Evolutionary conservation across 2,888 invertebrate genomes (phyloP).

Genomic region (Spodoptera picta): DNA sequence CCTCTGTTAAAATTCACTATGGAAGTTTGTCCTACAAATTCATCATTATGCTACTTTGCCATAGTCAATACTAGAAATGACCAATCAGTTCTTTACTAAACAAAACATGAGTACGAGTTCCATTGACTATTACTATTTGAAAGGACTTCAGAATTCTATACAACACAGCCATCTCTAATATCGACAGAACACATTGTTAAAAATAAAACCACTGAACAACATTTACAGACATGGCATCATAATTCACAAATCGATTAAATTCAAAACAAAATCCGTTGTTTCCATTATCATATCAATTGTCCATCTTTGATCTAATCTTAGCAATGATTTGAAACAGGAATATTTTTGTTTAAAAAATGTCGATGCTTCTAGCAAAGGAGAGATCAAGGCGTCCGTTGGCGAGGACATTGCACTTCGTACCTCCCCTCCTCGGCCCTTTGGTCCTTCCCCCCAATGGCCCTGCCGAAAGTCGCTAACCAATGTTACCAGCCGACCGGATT

Average conservation of each 20-base stretch:
- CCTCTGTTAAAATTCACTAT: too few relatives aligned
- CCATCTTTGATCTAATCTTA: conserved; percentile 40
- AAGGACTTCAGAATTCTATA: not conserved
- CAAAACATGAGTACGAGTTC: too few relatives aligned
- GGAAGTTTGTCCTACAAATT: too few relatives aligned
- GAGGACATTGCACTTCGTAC: conserved; percentile 88
- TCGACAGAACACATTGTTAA: conserved; percentile 4
- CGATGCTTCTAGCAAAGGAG: conserved; percentile 68
- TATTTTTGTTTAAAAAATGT: conserved; percentile 67
- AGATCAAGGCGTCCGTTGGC: conserved; percentile 84
- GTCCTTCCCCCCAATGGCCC: conserved; percentile 79
- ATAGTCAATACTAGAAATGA: too few relatives aligned
- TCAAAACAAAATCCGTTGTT: conserved; percentile 16
- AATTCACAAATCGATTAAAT: conserved; percentile 27
- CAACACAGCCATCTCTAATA: conserved; percentile 1
- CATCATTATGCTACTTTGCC: too few relatives aligned
- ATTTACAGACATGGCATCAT: conserved; percentile 5
- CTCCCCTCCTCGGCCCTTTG: conserved; percentile 68
- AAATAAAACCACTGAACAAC: conserved; percentile 10
- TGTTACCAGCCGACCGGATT: conserved; percentile 81
- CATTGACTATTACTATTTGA: too few relatives aligned
- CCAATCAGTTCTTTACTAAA: too few relatives aligned
- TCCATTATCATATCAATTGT: conserved; percentile 50
- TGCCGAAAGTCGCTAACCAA: conserved; percentile 85
- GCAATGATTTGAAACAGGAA: conserved; percentile 56